A percentile compares a stretch with the other conserved stretches of the same genome.
Conservation (phyloP, 2,888 invertebrate species). For the Drosophila barbarae region DNA sequence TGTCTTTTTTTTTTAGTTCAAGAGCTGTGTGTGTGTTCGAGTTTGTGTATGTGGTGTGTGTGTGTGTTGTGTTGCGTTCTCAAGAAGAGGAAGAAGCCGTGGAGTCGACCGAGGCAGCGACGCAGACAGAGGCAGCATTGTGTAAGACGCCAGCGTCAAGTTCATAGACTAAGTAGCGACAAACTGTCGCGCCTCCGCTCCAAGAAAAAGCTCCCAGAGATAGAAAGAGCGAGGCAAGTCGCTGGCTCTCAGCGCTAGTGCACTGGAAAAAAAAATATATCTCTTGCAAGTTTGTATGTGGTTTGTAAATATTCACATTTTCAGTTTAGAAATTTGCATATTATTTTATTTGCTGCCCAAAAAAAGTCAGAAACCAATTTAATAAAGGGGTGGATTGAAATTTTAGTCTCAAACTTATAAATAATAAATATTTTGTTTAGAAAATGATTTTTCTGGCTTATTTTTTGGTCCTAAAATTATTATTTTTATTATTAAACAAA, state of each 20-base stretch:
- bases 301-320: background rate
- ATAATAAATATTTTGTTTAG: too few species aligned
- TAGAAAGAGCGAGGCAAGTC: conserved; percentile 6
- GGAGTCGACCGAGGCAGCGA: conserved; percentile 4
- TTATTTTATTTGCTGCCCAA: background rate
- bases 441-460: too few species aligned
- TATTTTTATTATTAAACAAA: too few species aligned
- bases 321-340: background rate
- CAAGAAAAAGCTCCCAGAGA: conserved; percentile 22
- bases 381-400: too few species aligned
- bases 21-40: background rate
- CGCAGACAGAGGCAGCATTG: conserved; percentile 16
- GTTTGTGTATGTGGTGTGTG: conserved; percentile 11
- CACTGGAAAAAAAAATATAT: conserved; percentile 5
- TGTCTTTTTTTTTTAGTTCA: conserved; percentile 2
- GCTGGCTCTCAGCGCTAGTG: conserved; percentile 1
- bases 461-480: too few species aligned
- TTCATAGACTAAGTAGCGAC: conserved; percentile 54
- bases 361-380: too few species aligned
- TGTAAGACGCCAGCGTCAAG: conserved; percentile 43
- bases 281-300: background rate
- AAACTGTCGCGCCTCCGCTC: conserved; percentile 34
- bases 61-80: conserved; percentile 3
- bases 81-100: conserved; percentile 7
- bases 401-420: too few species aligned